phyloP scores from a whole-genome alignment of 2,113 vertebrate genomes.

The Emydocephalus ijimae region DNA sequence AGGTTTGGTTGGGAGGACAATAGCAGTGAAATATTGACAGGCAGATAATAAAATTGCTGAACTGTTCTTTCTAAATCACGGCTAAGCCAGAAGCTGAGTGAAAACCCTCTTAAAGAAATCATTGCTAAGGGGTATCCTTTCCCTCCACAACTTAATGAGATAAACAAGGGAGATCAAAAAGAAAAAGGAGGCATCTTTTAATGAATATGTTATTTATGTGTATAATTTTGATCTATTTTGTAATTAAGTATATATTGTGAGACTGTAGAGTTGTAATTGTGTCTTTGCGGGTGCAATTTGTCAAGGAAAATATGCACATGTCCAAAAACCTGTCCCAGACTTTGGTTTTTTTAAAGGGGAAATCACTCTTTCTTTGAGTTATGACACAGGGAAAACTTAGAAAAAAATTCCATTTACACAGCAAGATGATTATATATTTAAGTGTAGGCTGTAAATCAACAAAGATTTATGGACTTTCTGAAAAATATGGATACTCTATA shows the following conservation, averaged over 20 bases:
- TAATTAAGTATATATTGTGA: constrained; percentile 1
- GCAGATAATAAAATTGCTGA: background rate
- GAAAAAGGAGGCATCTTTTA: background rate
- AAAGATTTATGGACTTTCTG: background rate
- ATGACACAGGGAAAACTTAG: background rate
- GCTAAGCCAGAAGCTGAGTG: constrained; percentile 1
- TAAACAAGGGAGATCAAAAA: background rate
- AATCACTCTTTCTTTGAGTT: background rate
- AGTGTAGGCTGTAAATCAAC: background rate
- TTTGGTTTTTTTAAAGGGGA: background rate
- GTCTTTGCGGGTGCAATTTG: background rate
- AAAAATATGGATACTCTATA: background rate
- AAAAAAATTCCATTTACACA: background rate
- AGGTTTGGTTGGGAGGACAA: constrained; percentile 4
- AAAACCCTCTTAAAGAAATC: constrained; percentile 3
- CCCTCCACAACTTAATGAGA: background rate
- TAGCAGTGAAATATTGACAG: constrained; percentile 4
- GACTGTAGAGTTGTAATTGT: background rate
- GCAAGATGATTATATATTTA: background rate
- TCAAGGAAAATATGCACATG: background rate
- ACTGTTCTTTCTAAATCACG: constrained; percentile 9
- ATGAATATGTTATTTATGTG: background rate
- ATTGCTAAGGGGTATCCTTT: background rate
- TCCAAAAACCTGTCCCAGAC: background rate
- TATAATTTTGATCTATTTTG: background rate